A percentile compares a stretch with the other conserved stretches of the same genome.
Conservation (phyloP, 2,888 invertebrate genomes). For the Andricus quercusramuli region DNA sequence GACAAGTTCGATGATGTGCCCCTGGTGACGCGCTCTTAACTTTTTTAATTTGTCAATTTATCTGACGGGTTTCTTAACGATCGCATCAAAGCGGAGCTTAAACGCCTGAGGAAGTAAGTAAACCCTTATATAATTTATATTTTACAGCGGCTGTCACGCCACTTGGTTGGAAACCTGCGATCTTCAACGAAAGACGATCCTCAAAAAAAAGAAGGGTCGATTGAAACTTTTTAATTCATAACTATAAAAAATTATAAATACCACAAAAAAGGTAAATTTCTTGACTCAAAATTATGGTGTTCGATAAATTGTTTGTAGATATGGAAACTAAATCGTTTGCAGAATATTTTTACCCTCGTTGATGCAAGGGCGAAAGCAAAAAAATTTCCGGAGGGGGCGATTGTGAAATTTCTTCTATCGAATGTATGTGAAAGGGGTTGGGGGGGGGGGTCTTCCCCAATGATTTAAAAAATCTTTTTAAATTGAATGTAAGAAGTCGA, state of each 20-base stretch:
- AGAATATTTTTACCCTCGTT: too few relatives aligned
- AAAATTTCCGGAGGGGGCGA: too few relatives aligned
- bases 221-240: background rate
- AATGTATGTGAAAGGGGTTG: too few relatives aligned
- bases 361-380: too few relatives aligned
- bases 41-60: constrained; percentile 57
- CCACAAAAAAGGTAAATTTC: too few relatives aligned
- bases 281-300: too few relatives aligned
- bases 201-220: constrained; percentile 2
- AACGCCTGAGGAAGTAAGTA: constrained; percentile 52
- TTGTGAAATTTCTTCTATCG: too few relatives aligned
- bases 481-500: too few relatives aligned
- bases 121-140: constrained; percentile 42
- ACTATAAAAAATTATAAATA: background rate
- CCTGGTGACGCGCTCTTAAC: constrained; percentile 54
- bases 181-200: constrained; percentile 10
- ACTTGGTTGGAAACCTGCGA: background rate
- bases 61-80: constrained; percentile 50
- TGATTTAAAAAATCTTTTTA: too few relatives aligned
- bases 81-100: constrained; percentile 51
- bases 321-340: too few relatives aligned
- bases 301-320: too few relatives aligned
- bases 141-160: constrained; percentile 7
- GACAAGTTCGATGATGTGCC: constrained; percentile 55
- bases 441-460: too few relatives aligned